Conservation (phyloP, 2,113 vertebrate species). For the Microcebus ravelobensis region DNA sequence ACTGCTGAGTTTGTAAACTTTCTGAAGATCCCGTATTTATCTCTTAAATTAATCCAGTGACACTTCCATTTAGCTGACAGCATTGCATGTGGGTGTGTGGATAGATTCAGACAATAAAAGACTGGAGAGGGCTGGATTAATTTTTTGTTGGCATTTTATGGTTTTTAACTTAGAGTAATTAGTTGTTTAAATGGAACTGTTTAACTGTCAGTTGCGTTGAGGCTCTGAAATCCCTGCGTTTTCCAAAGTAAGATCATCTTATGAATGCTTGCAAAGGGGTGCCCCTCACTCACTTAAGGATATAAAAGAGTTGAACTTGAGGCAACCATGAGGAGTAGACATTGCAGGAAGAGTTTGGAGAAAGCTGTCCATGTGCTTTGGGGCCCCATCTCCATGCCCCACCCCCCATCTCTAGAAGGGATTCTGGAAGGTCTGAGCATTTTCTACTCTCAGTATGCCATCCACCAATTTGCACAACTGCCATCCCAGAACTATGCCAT, state of each 20-base stretch:
- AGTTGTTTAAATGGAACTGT: constrained; percentile 12
- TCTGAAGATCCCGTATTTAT: constrained; percentile 6
- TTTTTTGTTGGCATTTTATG: constrained; percentile 44
- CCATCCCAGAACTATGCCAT: neutral
- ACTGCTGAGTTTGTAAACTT: neutral
- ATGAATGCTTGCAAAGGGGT: neutral
- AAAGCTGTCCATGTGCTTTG: neutral
- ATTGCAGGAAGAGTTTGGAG: neutral
- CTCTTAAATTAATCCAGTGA: neutral
- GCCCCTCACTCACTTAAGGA: neutral
- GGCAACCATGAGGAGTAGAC: neutral
- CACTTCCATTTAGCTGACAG: neutral
- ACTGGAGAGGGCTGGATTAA: neutral
- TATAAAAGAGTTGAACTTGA: neutral
- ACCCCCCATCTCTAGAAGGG: neutral
- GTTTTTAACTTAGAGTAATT: constrained; percentile 11
- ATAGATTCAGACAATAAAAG: neutral
- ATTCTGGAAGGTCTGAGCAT: neutral
- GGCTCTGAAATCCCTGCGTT: neutral
- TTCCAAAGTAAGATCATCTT: neutral
- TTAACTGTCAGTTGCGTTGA: neutral
- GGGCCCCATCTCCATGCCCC: neutral
- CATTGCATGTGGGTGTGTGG: neutral
- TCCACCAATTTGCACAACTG: neutral
- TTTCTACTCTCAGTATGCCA: neutral